Conservation (phyloP, 2,797 vertebrate species). For the Gobionotothen gibberifrons region DNA sequence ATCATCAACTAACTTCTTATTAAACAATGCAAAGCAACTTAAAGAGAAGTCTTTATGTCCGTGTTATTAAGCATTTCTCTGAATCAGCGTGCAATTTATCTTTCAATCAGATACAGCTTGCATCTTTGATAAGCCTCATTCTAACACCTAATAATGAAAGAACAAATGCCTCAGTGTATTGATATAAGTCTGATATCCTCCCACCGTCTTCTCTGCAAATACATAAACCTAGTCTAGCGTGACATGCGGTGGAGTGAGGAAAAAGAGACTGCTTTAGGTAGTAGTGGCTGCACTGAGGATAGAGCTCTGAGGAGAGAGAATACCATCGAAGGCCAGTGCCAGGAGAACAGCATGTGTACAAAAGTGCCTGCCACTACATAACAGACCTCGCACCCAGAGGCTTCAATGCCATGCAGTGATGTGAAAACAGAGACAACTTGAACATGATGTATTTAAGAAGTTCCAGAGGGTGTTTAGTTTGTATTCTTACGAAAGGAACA, state of each 20-base stretch:
- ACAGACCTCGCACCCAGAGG: neutral
- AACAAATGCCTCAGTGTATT: neutral
- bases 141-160: slow-evolving; percentile 6
- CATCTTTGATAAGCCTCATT: slow-evolving; percentile 32
- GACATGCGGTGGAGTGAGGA: slow-evolving; percentile 4
- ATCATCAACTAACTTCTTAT: slow-evolving; percentile 30
- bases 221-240: neutral
- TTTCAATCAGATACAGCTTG: slow-evolving; percentile 18
- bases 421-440: neutral
- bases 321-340: slow-evolving; percentile 9
- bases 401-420: neutral
- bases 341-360: neutral
- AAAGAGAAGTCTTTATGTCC: slow-evolving; percentile 16
- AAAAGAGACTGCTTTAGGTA: neutral
- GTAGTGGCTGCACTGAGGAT: neutral
- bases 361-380: slow-evolving; percentile 4
- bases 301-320: slow-evolving; percentile 26
- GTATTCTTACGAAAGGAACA: slow-evolving; percentile 18
- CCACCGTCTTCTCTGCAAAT: neutral
- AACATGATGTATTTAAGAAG: neutral
- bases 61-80: slow-evolving; percentile 17
- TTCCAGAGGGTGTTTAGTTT: no score
- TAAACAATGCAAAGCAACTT: slow-evolving; percentile 38
- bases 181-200: slow-evolving; percentile 4
- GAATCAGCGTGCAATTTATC: slow-evolving; percentile 23